Conservation (phyloP, 2,113 vertebrate species). For the Marmota monax region DNA sequence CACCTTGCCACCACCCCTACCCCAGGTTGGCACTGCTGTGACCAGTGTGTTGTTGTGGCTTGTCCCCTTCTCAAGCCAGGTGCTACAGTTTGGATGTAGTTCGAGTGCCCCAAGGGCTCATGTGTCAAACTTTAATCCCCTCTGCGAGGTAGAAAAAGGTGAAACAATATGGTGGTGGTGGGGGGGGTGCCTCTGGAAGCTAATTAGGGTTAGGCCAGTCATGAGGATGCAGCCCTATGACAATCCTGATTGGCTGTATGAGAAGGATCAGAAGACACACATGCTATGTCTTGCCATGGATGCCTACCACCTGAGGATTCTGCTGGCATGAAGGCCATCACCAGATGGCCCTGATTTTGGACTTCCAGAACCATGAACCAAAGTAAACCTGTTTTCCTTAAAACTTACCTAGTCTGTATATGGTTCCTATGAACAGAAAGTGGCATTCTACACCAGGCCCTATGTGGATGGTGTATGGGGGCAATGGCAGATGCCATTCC, state of each 20-base stretch:
- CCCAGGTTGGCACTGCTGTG: neutral
- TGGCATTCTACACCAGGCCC: neutral
- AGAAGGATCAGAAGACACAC: neutral
- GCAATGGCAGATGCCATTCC: neutral
- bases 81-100: neutral
- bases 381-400: neutral
- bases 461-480: neutral
- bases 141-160: neutral
- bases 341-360: neutral
- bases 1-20: no score
- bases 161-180: neutral
- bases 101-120: neutral
- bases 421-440: neutral
- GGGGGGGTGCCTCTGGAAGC: no score
- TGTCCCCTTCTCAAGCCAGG: neutral
- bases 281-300: neutral
- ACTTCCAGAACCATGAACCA: neutral
- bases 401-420: neutral
- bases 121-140: neutral
- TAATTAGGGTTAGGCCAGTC: neutral
- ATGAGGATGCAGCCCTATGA: neutral
- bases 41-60: no score
- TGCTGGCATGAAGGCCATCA: neutral
- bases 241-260: neutral
- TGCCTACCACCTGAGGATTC: neutral